Evolutionary conservation across 1,140 invertebrate species (phyloP).

Genomic region (Drosophila teissieri): DNA sequence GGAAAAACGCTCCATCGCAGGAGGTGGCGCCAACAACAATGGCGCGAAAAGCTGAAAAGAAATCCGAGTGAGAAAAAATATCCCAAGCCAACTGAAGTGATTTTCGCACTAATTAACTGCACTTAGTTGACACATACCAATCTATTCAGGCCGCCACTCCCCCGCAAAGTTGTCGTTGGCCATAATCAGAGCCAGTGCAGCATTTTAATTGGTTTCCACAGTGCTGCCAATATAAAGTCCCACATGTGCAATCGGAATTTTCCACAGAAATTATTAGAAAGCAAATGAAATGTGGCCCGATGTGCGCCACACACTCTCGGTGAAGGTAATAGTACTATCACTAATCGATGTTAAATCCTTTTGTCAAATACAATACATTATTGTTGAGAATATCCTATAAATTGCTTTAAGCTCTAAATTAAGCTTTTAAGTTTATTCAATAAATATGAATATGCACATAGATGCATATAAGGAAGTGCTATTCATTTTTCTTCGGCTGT

Average conservation of each 20-base stretch:
- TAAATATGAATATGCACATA: not conserved
- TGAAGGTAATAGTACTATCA: not conserved
- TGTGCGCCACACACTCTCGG: not conserved
- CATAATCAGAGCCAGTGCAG: constrained; percentile 78
- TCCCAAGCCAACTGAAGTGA: constrained; percentile 81
- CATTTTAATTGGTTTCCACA: constrained; percentile 81
- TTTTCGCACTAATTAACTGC: constrained; percentile 83
- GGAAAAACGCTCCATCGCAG: constrained; percentile 50
- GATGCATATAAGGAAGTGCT: not conserved
- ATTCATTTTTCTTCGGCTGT: constrained; percentile 10
- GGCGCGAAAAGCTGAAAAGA: constrained; percentile 31
- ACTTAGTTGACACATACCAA: constrained; percentile 83
- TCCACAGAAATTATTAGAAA: constrained; percentile 82
- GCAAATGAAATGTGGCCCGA: constrained; percentile 64
- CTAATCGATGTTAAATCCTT: too few species aligned
- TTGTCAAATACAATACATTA: too few species aligned
- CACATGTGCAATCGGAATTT: constrained; percentile 82
- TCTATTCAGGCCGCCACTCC: constrained; percentile 66
- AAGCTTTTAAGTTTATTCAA: too few species aligned
- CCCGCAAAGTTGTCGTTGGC: constrained; percentile 46
- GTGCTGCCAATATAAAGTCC: constrained; percentile 76
- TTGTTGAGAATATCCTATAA: too few species aligned
- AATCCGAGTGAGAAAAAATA: constrained; percentile 44
- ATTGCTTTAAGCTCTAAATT: too few species aligned
- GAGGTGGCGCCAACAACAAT: constrained; percentile 17